A percentile compares a stretch with the other conserved stretches of the same genome.
Conservation (phyloP, 2,888 invertebrate genomes). For the Nemapogon koenigi region DNA sequence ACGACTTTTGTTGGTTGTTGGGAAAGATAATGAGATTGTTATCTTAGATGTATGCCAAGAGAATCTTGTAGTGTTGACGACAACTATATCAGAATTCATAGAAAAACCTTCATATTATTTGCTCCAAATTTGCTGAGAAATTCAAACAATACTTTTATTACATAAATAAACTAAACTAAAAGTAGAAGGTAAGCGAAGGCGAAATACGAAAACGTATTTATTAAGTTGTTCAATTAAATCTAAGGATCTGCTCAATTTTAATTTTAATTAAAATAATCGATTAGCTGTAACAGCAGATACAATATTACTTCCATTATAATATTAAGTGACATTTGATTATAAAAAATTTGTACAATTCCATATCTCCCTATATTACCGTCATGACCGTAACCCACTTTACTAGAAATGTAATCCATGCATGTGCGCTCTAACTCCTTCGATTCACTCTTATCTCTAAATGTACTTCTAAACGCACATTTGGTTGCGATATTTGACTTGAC, state of each 20-base stretch:
- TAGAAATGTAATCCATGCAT: neutral
- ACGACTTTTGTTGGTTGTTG: slow-evolving; percentile 9
- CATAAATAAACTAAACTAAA: too few species aligned
- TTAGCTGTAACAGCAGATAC: neutral
- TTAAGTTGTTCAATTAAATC: neutral
- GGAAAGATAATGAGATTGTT: slow-evolving; percentile 19
- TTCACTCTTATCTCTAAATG: slow-evolving; percentile 8
- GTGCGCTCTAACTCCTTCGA: slow-evolving; percentile 6
- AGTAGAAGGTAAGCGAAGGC: too few species aligned
- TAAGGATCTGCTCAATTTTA: neutral
- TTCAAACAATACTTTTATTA: too few species aligned
- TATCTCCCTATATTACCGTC: neutral
- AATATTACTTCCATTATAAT: too few species aligned
- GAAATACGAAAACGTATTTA: too few species aligned
- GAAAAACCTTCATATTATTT: too few species aligned
- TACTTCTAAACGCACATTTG: slow-evolving; percentile 17
- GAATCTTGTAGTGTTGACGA: slow-evolving; percentile 7
- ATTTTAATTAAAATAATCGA: neutral
- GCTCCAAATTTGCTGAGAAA: too few species aligned
- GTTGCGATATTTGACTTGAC: slow-evolving; percentile 39
- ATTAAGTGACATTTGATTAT: neutral
- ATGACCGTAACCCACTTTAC: slow-evolving; percentile 6
- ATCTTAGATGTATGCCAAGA: slow-evolving; percentile 21
- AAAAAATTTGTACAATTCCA: neutral
- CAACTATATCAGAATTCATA: too few species aligned